Evolutionary conservation across 2,113 vertebrate species (phyloP), one percentile per base, ranked within the genome.

Genomic region (Callorhinus ursinus): DNA sequence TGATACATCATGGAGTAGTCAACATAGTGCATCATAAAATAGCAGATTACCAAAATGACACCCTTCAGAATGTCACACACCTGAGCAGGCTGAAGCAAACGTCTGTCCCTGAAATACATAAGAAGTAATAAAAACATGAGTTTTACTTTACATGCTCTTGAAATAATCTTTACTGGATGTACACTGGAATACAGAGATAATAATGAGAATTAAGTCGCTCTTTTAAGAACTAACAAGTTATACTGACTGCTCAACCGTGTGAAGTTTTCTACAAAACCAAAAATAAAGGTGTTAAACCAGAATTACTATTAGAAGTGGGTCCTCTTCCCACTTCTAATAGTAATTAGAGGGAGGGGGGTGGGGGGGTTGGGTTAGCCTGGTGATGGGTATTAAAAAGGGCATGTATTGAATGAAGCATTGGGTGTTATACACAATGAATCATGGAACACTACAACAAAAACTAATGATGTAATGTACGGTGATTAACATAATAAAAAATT

Each of bases 1-100:
- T 99, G 99, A 97, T 99, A 99, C 99, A 99, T 99, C 99, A 99
- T 99, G 98, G 99, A 99, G 98, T 99, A 99, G 98, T 99, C 99
- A 42, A 99, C 99, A 36, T 99, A 99, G 98, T 99, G 99, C 99
- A 99, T 99, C 99, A 99, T 99, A 98, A 99, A 99, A 98, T 99
- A 99, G 98, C 99, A 99, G 96, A 99, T 99, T 88, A 99, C 98
- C 99, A 99, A 96, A 98, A 99, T 99, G 96, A 99, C 98, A 59
- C 99, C 99, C 98, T 99, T 99, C 98, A 99, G 98, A 98, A 99
- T 97, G 98, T 99, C 99, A 97, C 99, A 99, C 93, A 99, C 99
- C 98, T 99, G 99, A 86, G 99, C 99, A 31, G 99, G 99, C 98
- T 99, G 99, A 74, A 99, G 99, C 97, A 99, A 98, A 95, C 99